Percentiles rank a stretch among this genome's conserved stretches.
Conservation (phyloP, 2,888 invertebrate species). For the Tetragonisca angustula region DNA sequence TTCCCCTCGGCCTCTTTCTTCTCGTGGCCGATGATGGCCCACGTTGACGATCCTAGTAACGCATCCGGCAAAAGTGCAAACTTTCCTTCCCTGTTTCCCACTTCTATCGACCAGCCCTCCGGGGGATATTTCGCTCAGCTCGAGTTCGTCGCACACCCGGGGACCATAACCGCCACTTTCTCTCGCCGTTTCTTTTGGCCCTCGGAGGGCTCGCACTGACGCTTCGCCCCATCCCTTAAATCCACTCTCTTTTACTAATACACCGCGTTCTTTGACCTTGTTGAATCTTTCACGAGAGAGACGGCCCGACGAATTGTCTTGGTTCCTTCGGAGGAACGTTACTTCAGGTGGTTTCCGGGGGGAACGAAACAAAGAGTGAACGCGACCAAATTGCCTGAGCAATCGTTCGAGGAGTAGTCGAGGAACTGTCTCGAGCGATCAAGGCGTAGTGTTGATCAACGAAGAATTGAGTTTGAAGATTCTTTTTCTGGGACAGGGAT, state of each 20-base stretch:
- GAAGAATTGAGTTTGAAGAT: not conserved
- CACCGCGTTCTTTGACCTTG: not conserved
- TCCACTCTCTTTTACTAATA: conserved; percentile 16
- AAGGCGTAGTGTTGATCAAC: not conserved
- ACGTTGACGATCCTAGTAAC: conserved; percentile 3
- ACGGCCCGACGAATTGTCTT: not conserved
- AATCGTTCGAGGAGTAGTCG: not conserved
- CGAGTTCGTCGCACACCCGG: conserved; percentile 26
- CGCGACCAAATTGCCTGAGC: too few species aligned
- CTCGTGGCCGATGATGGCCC: not conserved
- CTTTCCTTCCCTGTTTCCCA: conserved; percentile 43
- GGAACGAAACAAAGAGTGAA: not conserved
- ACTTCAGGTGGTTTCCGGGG: not conserved
- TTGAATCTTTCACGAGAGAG: conserved; percentile 1
- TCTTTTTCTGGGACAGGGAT: not conserved
- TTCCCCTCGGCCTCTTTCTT: not conserved
- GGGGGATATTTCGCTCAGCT: conserved; percentile 51
- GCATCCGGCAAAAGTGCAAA: conserved; percentile 17
- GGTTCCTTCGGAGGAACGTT: not conserved
- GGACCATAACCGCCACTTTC: conserved; percentile 34
- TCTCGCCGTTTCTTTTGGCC: not conserved
- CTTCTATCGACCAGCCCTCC: conserved; percentile 9
- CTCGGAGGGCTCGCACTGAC: not conserved
- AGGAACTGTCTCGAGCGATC: not conserved
- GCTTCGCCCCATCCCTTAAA: not conserved